Evolutionary conservation across 2,888 invertebrate species (phyloP).

Genomic region (Andrena dorsata): DNA sequence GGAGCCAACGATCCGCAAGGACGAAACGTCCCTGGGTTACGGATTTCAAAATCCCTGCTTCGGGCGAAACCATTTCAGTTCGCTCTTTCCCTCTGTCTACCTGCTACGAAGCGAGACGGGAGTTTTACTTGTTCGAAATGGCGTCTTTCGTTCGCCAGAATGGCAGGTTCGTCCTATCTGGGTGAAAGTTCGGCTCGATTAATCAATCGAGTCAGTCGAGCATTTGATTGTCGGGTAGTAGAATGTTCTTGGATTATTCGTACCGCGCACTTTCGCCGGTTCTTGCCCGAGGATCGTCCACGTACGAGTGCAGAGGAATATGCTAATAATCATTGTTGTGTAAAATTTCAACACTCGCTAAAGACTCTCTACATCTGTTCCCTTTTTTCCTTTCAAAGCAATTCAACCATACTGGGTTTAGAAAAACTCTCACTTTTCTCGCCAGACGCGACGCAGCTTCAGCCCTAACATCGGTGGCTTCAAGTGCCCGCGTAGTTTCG

Average conservation of each 20-base stretch:
- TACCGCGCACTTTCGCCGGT: too few relatives aligned
- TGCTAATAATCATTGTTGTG: too few relatives aligned
- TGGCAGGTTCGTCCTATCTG: neutral
- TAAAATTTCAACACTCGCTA: too few relatives aligned
- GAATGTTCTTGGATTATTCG: neutral
- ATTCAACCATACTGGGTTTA: too few relatives aligned
- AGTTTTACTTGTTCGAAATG: conserved; percentile 39
- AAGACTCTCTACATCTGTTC: too few relatives aligned
- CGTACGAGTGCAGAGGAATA: too few relatives aligned
- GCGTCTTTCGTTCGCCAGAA: conserved; percentile 10
- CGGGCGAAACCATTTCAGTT: conserved; percentile 41
- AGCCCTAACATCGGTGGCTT: neutral
- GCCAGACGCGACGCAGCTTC: neutral
- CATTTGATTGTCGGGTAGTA: neutral
- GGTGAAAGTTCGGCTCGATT: conserved; percentile 8
- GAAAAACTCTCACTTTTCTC: too few relatives aligned
- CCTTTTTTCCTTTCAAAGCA: too few relatives aligned
- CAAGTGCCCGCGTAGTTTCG: neutral
- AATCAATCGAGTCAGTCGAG: conserved; percentile 13
- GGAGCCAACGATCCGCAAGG: conserved; percentile 23
- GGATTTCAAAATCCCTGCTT: conserved; percentile 47
- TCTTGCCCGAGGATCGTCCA: too few relatives aligned
- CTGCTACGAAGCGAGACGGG: conserved; percentile 7
- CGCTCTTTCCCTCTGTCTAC: neutral
- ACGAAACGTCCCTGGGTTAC: conserved; percentile 19